Percentiles rank a stretch among this genome's conserved stretches.
phyloP scores from a whole-genome alignment of 2,797 vertebrate genomes.

The Chelmon rostratus region DNA sequence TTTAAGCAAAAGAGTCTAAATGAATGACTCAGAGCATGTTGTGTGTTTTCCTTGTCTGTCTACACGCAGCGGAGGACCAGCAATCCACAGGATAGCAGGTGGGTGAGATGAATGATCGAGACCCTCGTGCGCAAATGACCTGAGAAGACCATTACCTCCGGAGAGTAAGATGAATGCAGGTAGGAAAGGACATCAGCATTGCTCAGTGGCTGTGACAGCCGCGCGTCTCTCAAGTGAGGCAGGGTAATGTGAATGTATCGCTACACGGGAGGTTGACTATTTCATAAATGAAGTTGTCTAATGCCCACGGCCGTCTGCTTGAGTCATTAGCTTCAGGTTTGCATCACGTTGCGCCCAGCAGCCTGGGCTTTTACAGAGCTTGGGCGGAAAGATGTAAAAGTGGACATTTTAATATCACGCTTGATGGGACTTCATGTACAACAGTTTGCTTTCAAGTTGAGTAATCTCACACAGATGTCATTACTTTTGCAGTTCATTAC shows the following conservation, averaged over 20 bases:
- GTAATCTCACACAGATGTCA: conserved; percentile 74
- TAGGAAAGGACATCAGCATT: conserved; percentile 81
- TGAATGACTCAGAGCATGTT: conserved; percentile 52
- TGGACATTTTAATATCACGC: conserved; percentile 86
- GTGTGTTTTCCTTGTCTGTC: conserved; percentile 53
- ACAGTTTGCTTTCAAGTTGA: conserved; percentile 83
- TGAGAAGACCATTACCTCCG: conserved; percentile 82
- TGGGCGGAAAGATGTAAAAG: conserved; percentile 75
- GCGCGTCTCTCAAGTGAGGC: conserved; percentile 78
- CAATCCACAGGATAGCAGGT: conserved; percentile 67
- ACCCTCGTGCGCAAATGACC: conserved; percentile 82
- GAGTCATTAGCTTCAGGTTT: conserved; percentile 84
- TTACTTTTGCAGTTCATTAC: conserved; percentile 82
- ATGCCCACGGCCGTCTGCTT: conserved; percentile 79
- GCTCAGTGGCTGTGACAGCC: conserved; percentile 83
- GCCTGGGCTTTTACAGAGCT: conserved; percentile 64
- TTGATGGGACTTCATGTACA: conserved; percentile 77
- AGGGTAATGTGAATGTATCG: conserved; percentile 83
- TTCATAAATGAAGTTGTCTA: conserved; percentile 87
- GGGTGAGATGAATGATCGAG: conserved; percentile 77
- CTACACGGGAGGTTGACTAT: conserved; percentile 83
- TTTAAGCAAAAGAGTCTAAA: conserved; percentile 34
- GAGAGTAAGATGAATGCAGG: conserved; percentile 84
- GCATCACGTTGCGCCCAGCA: conserved; percentile 68
- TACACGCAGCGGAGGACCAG: conserved; percentile 39